Evolutionary conservation across 2,113 vertebrate genomes (phyloP), one percentile per base, ranked within the genome.

Genomic region (Anhinga rufa): DNA sequence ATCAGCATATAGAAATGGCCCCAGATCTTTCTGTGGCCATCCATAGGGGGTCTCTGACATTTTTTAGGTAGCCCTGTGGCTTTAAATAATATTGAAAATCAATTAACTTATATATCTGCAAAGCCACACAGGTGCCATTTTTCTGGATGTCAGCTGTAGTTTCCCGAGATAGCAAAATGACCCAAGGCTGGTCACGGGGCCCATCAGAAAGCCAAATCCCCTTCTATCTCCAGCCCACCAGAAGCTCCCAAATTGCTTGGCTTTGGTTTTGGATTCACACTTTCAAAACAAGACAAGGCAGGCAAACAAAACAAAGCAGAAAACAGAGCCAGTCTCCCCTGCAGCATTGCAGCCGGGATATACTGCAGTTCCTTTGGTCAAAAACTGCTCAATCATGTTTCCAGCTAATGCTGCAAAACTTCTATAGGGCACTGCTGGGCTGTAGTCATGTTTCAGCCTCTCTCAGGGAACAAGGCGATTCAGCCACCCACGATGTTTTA

Each of bases 111-210:
- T 24, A 4, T 31, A 62, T 86, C n/a, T 46, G 6, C 81, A 95
- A 91, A 52, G 69, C 49, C 46, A 82, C 79, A 44, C 34, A 83
- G 64, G 80, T 93, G 42, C 36, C 21, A 40, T 91, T 97, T 85
- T 84, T 88, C 57, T 51, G 58, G 58, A 83, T 71, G 75, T 91
- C 92, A 46, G 61, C 60, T 89, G 70, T 93, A 72, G 65, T 87
- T 94, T 95, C 94, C 95, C 10, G 19, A 96, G 96, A 90, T 55
- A 97, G 90, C 71, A 97, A 94, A 95, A 97, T 95, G 89, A 94
- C 82, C 48, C 57, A 51, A 91, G 83, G 68, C 22, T 46, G 18
- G 72, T 71, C 92, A 88, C 4, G 8, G 48, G 92, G 64, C 93
- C 80, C 72, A 87, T 13, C 10, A 85, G 54, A 92, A 95, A 87